Percentiles rank a stretch among this genome's conserved stretches.
phyloP scores from a whole-genome alignment of 2,888 invertebrate species.

The Drosophila diplacantha region DNA sequence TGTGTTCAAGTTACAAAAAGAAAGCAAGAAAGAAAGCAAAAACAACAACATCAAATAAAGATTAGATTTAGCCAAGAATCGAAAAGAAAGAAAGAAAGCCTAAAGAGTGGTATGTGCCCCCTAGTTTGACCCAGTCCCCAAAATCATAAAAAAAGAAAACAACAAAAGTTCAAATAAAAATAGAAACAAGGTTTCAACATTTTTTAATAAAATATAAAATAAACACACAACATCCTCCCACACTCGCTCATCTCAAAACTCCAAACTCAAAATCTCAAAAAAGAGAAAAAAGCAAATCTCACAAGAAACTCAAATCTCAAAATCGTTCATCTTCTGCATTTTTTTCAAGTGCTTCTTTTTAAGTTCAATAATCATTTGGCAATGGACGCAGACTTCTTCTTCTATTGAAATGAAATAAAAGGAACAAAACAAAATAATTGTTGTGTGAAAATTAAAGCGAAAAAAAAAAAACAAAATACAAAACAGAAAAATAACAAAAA shows the following conservation, averaged over 20 bases:
- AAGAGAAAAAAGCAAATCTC: background rate
- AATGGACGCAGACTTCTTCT: slow-evolving; percentile 37
- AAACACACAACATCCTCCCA: slow-evolving; percentile 12
- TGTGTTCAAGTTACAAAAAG: slow-evolving; percentile 1
- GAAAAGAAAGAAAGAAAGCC: slow-evolving; percentile 12
- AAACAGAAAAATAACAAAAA: no score
- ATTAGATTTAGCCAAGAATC: slow-evolving; percentile 19
- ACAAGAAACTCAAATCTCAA: slow-evolving; percentile 2
- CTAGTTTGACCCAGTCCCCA: slow-evolving; percentile 23
- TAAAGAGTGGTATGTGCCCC: slow-evolving; percentile 36
- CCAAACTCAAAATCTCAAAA: background rate
- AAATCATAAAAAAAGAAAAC: background rate
- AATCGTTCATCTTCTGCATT: slow-evolving; percentile 17
- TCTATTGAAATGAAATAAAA: slow-evolving; percentile 3
- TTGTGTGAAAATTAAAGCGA: slow-evolving; percentile 17
- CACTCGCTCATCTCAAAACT: slow-evolving; percentile 11
- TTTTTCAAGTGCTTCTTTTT: slow-evolving; percentile 26
- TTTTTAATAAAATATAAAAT: background rate
- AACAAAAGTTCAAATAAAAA: background rate
- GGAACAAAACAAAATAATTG: slow-evolving; percentile 11
- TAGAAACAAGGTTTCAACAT: background rate
- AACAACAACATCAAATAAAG: slow-evolving; percentile 1
- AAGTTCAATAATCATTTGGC: slow-evolving; percentile 20
- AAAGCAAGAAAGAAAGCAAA: background rate
- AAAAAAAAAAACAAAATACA: no score